Evolutionary conservation across 2,888 invertebrate species (phyloP), one percentile per base, ranked within the genome.

Genomic region (Sesamia inferens): DNA sequence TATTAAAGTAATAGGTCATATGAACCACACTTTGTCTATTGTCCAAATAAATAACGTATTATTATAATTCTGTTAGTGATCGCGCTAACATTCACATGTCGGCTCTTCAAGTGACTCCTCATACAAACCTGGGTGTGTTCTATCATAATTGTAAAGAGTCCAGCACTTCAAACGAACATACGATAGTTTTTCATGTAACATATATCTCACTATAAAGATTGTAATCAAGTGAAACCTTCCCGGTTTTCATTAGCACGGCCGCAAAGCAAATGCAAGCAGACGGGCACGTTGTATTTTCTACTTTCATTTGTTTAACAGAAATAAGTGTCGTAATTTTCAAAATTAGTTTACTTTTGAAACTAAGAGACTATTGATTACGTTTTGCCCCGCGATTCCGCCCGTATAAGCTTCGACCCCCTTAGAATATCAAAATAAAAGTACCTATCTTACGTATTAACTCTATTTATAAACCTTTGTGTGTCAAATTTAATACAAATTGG

Each of bases 201-300:
- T 5, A 54, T 39, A 16, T 24, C 31, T 67, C 19, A 48, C 24
- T 47, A 16, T 57, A 31, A 51, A 71, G 57, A 82, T 14, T 13
- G 31, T 78, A 82, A 79, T 82, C 63, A 82, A 72, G 1, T 82
- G 83, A 79, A 79, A 64, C 74, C 79, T 42, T 10, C n/a, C 59
- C 14, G 8, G 58, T 68, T 82, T 78, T 79, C 83, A 79, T 79
- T 79, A 79, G 13, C 47, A 44, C 22, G 44, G 10, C 7, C 10
- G 54, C 79, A 64, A 48, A 64, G 62, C 47, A n/a, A 31, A 64
- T 19, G 24, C 5, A 24, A 57, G 2, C 31, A 24, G 44, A 48
- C 22, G 62, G 13, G 22, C 44, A 7, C 51, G 39, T 10, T 67
- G 48, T 71, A 48, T 63, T 42, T 63, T 14, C 24, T 4, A 51